These are phyloP conservation scores for Chouioia cunea DNA, from an alignment of 2,888 invertebrate genomes.

Conservation along the genomic window DNA sequence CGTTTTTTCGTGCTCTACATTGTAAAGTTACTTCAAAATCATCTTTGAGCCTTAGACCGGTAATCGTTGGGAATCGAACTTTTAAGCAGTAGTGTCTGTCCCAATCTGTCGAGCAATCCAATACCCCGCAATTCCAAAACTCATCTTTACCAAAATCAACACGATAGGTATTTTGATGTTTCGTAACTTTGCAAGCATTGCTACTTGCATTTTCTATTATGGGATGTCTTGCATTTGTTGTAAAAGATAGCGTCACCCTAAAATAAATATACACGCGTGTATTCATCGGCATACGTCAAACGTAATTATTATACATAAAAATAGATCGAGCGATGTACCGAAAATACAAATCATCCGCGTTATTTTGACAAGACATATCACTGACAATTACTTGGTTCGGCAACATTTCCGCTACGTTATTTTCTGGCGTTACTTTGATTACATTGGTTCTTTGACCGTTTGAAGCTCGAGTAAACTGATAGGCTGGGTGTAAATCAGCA, in stretches of 20 bases:
- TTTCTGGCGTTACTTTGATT: neutral
- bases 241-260: slow-evolving; percentile 52
- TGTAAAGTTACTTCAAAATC: slow-evolving; percentile 72
- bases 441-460: slow-evolving; percentile 6
- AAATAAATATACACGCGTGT: no score
- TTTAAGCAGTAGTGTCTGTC: slow-evolving; percentile 71
- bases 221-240: slow-evolving; percentile 49
- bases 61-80: slow-evolving; percentile 71
- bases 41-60: slow-evolving; percentile 70
- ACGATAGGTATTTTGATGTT: slow-evolving; percentile 55
- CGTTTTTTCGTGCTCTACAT: slow-evolving; percentile 72
- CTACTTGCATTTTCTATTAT: slow-evolving; percentile 52
- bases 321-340: slow-evolving; percentile 42
- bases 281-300: neutral
- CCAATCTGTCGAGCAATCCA: slow-evolving; percentile 65
- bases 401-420: slow-evolving; percentile 10
- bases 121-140: slow-evolving; percentile 72
- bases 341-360: slow-evolving; percentile 55
- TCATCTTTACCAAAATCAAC: slow-evolving; percentile 69
- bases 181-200: slow-evolving; percentile 52
- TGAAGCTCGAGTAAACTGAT: slow-evolving; percentile 10
- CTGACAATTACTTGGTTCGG: slow-evolving; percentile 49
- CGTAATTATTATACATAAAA: neutral
- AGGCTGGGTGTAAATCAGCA: slow-evolving; percentile 7
- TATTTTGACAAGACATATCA: slow-evolving; percentile 59